phyloP scores from a whole-genome alignment of 2,888 invertebrate species.

The Atherix ibis region DNA sequence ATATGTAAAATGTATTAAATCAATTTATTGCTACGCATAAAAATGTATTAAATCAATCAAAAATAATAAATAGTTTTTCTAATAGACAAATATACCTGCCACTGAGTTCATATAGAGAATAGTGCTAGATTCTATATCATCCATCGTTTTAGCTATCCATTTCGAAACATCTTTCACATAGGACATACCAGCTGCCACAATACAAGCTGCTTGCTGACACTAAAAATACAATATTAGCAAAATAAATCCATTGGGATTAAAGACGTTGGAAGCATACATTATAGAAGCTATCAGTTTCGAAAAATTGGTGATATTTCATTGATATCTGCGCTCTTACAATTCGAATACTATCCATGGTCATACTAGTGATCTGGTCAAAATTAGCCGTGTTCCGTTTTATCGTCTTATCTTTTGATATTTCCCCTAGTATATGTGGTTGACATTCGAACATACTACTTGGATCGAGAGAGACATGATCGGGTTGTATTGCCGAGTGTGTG shows the following conservation, averaged over 20 bases:
- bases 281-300: too few relatives aligned
- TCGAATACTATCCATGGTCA: too few relatives aligned
- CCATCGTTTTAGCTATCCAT: neutral
- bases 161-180: neutral
- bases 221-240: neutral
- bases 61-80: neutral
- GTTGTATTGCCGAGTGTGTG: too few relatives aligned
- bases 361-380: too few relatives aligned
- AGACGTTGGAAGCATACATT: neutral
- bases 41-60: neutral
- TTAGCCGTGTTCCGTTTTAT: too few relatives aligned
- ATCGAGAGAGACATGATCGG: too few relatives aligned
- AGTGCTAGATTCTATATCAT: neutral
- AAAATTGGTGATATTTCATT: too few relatives aligned
- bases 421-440: too few relatives aligned
- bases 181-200: neutral
- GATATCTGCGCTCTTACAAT: too few relatives aligned
- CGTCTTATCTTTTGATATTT: too few relatives aligned
- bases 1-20: neutral
- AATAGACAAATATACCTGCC: neutral
- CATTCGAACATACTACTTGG: too few relatives aligned
- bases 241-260: neutral
- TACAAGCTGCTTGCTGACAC: neutral
- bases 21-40: neutral
- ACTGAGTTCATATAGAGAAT: neutral